These are phyloP conservation scores for Mycetomoellerius zeteki DNA, from an alignment of 1,140 invertebrate species.

Conservation along the genomic window DNA sequence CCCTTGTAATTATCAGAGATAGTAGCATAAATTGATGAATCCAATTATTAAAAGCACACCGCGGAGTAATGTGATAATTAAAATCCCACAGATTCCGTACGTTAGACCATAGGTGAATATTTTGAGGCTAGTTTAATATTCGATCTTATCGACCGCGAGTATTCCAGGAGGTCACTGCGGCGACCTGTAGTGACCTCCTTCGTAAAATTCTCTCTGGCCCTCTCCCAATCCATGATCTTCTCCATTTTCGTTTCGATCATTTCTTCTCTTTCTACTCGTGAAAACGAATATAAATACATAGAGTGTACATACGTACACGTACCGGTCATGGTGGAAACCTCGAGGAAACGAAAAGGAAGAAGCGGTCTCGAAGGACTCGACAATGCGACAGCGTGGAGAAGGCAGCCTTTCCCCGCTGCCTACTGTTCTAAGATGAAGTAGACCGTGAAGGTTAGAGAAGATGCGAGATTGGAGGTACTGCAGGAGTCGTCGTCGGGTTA, in stretches of 20 bases:
- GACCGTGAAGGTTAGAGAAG: conserved; percentile 52
- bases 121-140: conserved; percentile 49
- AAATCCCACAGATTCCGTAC: not conserved
- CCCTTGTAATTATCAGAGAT: not conserved
- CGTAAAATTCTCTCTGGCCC: not conserved
- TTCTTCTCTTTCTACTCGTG: not conserved
- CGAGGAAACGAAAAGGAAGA: conserved; percentile 34
- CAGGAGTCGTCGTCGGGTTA: not conserved
- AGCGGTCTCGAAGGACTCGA: conserved; percentile 47
- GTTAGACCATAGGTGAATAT: not conserved
- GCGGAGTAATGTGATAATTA: not conserved
- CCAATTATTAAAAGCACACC: conserved; percentile 32
- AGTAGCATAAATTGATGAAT: not conserved
- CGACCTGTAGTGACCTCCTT: conserved; percentile 63
- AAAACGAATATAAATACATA: conserved; percentile 69
- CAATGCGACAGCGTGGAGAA: conserved; percentile 24
- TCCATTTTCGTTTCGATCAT: not conserved
- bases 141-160: conserved; percentile 1
- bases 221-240: not conserved
- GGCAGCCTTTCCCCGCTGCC: not conserved
- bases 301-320: conserved; percentile 27
- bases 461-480: conserved; percentile 49
- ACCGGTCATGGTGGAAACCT: conserved; percentile 11
- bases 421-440: conserved; percentile 29
- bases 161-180: conserved; percentile 12